Conservation (phyloP, 2,888 invertebrate species). For the Brachycybe producta region DNA sequence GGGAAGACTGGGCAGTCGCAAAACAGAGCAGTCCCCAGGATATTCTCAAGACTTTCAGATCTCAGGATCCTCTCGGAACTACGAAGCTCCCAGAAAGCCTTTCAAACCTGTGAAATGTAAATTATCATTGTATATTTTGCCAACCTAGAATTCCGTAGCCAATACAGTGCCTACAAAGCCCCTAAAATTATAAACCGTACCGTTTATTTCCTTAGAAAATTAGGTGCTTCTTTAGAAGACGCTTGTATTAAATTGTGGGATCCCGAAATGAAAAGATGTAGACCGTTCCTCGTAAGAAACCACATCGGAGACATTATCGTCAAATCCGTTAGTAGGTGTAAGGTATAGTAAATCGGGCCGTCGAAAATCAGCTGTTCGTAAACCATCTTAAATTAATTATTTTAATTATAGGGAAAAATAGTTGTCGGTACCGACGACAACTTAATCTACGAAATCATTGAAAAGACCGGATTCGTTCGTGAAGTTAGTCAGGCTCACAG, state of each 20-base stretch:
- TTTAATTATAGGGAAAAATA: constrained; percentile 16
- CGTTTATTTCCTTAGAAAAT: too few relatives aligned
- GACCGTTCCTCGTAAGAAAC: constrained; percentile 12
- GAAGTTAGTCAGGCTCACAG: constrained; percentile 11
- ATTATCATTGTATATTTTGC: too few relatives aligned
- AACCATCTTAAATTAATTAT: not conserved
- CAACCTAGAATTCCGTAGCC: too few relatives aligned
- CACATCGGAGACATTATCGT: constrained; percentile 1
- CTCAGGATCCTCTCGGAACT: too few relatives aligned
- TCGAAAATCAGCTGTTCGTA: not conserved
- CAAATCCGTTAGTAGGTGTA: constrained; percentile 7
- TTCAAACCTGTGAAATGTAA: too few relatives aligned
- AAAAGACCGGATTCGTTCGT: constrained; percentile 14
- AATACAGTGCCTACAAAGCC: too few relatives aligned
- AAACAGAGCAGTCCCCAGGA: too few relatives aligned
- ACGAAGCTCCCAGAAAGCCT: too few relatives aligned
- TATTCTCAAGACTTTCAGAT: too few relatives aligned
- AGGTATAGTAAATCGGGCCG: not conserved
- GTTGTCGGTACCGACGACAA: constrained; percentile 15
- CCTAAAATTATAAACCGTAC: too few relatives aligned
- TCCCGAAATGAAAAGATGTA: constrained; percentile 15
- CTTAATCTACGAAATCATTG: constrained; percentile 16
- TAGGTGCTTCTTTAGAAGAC: not conserved
- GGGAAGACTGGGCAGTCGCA: too few relatives aligned
- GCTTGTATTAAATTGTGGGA: constrained; percentile 17